A percentile compares a stretch with the other conserved stretches of the same genome.
These are phyloP conservation scores for Chesias legatella DNA, from an alignment of 2,888 invertebrate genomes.

Conservation along the genomic window DNA sequence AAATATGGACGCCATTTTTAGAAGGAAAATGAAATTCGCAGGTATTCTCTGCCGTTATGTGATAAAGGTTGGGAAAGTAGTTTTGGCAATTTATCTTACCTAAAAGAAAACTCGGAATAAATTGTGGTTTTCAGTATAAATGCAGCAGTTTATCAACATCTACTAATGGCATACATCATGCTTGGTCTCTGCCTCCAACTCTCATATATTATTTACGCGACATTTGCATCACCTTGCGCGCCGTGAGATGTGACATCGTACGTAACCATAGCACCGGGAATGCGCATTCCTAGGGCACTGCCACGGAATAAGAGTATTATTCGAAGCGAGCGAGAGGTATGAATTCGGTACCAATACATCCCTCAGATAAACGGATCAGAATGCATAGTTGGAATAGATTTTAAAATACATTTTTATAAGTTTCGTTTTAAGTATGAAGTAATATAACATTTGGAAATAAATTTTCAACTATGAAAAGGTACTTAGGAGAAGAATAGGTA, in stretches of 20 bases:
- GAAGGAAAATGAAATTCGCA: constrained; percentile 29
- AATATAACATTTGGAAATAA: too few relatives aligned
- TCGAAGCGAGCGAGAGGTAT: constrained; percentile 6
- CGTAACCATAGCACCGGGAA: constrained; percentile 17
- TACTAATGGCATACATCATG: too few relatives aligned
- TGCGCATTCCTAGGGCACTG: constrained; percentile 3
- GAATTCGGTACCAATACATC: too few relatives aligned
- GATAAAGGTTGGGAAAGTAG: constrained; percentile 10
- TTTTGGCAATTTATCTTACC: constrained; percentile 3
- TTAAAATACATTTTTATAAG: constrained; percentile 18
- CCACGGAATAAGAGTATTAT: constrained; percentile 12
- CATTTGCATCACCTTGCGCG: constrained; percentile 51
- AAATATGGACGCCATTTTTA: constrained; percentile 45
- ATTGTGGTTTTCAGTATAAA: not conserved
- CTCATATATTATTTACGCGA: constrained; percentile 68
- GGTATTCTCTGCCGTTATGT: constrained; percentile 20
- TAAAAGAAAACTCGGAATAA: not conserved
- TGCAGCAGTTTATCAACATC: constrained; percentile 12
- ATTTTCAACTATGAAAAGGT: too few relatives aligned
- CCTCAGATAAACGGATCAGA: constrained; percentile 17
- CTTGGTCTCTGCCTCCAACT: constrained; percentile 25
- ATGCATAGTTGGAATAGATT: constrained; percentile 18
- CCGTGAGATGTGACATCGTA: constrained; percentile 28
- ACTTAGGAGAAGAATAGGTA: too few relatives aligned
- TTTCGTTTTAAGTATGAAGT: too few relatives aligned